Evolutionary conservation across 2,797 vertebrate genomes (phyloP).

Genomic region (Selene dorsalis): DNA sequence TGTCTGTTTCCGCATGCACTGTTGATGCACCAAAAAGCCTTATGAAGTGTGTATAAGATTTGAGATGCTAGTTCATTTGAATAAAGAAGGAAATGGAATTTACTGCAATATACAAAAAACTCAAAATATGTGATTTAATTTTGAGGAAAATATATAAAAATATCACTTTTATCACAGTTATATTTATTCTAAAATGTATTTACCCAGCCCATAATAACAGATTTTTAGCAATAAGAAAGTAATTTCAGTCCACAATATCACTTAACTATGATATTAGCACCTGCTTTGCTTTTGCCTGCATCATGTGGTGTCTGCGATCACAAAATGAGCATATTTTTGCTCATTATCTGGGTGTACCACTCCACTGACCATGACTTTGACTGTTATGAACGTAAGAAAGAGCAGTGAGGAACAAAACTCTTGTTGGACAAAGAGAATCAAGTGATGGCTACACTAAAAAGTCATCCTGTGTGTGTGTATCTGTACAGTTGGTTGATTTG

Average conservation of each 20-base stretch:
- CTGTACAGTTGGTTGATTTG: slow-evolving; percentile 2
- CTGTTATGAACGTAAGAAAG: slow-evolving; percentile 42
- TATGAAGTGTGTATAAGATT: slow-evolving; percentile 45
- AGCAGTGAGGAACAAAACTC: not conserved
- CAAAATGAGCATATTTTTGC: slow-evolving; percentile 8
- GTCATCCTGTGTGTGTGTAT: not conserved
- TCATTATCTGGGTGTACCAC: not conserved
- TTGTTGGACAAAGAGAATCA: not conserved
- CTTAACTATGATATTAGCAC: not conserved
- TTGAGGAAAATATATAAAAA: not conserved
- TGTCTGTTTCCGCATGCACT: slow-evolving; percentile 61
- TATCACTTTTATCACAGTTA: not conserved
- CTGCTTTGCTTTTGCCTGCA: slow-evolving; percentile 4
- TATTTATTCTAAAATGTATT: slow-evolving; percentile 14
- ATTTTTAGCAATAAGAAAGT: slow-evolving; percentile 23
- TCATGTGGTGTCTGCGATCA: not conserved
- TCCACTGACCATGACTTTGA: slow-evolving; percentile 29
- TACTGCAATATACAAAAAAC: not conserved
- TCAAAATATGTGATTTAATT: slow-evolving; percentile 15
- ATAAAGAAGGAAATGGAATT: slow-evolving; percentile 34
- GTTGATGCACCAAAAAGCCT: slow-evolving; percentile 67
- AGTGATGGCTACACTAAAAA: not conserved
- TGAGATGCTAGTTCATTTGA: slow-evolving; percentile 11
- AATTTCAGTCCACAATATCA: not conserved
- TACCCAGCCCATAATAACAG: not conserved